Base-by-base conservation (phyloP, 2,888 invertebrate genomes). In the Leptopilina syphax region DNA sequence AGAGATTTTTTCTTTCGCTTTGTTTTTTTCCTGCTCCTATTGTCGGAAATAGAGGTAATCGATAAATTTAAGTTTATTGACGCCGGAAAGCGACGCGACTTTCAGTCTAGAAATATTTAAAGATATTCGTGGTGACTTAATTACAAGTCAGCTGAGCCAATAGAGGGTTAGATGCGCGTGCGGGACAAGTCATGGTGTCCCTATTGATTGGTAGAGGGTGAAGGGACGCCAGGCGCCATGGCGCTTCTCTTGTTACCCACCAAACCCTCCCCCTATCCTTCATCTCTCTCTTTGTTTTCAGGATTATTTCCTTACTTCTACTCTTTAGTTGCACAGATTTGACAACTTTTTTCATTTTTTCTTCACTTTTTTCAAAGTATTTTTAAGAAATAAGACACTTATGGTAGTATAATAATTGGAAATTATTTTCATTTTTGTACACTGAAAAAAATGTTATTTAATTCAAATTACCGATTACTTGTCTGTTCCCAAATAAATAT, bases 181-280 rank as follows among this genome's bases (percentile, higher is more conserved):
- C 54, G 34, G 73, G 54, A 73, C 27, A 57, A 73, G n/a, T 73
- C 34, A 73, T 73, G 73, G 73, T 73, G 73, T 73, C 24, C 57
- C 34, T 73, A 73, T 73, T 57, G 73, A 73, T 73, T 73, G 34
- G 27, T 67, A 12, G 57, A 73, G 73, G 57, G 24, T 57, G 50
- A 57, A 73, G 57, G 57, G 57, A 34, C 54, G 7, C 34, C 4
- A 73, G 73, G 73, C 73, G 57, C 73, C 73, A 73, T 73, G 54
- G 8, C 27, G 54, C 27, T 57, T 7, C 34, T 54, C 73, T 7
- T n/a, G 27, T 54, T 8, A 13, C 73, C 73, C 24, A 7, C 47
- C 47, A 47, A 47, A 47, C 47, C 47, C 47, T 34, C 34, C 34
- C 3, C 34, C 34, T 3, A 27, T 0, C 34, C 34, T 4, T 1